A percentile compares a stretch with the other conserved stretches of the same genome.
phyloP scores from a whole-genome alignment of 2,888 invertebrate genomes.

The Molanna angustata region DNA sequence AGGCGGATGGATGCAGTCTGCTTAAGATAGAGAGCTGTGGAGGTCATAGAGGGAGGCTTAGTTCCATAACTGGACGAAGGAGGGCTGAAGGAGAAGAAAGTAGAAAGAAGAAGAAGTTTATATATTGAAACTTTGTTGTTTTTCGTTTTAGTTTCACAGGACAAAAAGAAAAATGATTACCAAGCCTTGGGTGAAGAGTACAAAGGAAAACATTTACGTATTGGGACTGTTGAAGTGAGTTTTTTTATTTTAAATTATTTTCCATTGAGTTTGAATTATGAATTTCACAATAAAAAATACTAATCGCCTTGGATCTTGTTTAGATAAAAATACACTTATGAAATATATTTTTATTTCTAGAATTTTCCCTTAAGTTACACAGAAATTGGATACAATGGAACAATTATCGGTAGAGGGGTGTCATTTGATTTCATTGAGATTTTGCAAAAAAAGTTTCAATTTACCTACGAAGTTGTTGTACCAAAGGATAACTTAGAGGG shows the following conservation, averaged over 20 bases:
- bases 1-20: too few species aligned
- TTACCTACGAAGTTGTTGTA: conserved; percentile 67
- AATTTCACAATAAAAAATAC: background rate
- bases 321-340: background rate
- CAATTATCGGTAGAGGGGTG: conserved; percentile 62
- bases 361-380: conserved; percentile 64
- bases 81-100: too few species aligned
- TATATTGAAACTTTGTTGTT: too few species aligned
- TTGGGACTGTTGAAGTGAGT: conserved; percentile 49
- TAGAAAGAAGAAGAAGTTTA: too few species aligned
- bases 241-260: conserved; percentile 27
- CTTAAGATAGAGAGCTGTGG: too few species aligned
- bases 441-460: conserved; percentile 66
- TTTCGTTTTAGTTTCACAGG: background rate
- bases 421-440: conserved; percentile 71
- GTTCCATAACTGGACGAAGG: too few species aligned
- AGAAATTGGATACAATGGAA: conserved; percentile 50
- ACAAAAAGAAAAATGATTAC: background rate
- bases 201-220: conserved; percentile 48
- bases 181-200: conserved; percentile 34
- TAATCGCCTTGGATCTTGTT: too few species aligned
- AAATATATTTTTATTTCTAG: conserved; percentile 40
- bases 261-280: background rate
- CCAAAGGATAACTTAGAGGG: conserved; percentile 64
- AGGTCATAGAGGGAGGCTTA: too few species aligned